Evolutionary conservation across 2,797 vertebrate species (phyloP), one percentile per base, ranked within the genome.

Genomic region (Gallinago nigripennis): DNA sequence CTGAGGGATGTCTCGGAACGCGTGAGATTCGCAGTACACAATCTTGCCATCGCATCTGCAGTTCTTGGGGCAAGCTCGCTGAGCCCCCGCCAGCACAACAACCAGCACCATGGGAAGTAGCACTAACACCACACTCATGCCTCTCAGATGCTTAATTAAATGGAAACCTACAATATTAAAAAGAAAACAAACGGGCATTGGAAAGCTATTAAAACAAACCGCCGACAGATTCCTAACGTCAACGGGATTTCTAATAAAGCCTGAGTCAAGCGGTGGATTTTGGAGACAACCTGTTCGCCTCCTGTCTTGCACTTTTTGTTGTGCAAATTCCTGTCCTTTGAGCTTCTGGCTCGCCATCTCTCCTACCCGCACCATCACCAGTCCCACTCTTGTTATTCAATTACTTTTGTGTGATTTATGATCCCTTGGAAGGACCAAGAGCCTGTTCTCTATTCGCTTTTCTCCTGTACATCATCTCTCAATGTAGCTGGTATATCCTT

Each of bases 31-130:
- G 39, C 99, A 99, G 98, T 99, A 99, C 72, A 99, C 99, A 89
- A 99, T 99, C 98, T 99, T 99, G 94, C 99, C 99, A 91, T 99
- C 99, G 57, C 99, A 99, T 96, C 99, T 98, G 97, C 99, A 99
- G 98, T 97, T 99, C 97, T 95, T 98, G 89, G 99, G 99, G 97
- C 99, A 99, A 88, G 99, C 98, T 88, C 99, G 98, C 98, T 99
- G 99, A 64, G 99, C 98, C 86, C 98, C 98, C 63, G 97, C 91
- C 18, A 98, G 98, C 97, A 97, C 96, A 16, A 97, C 98, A n/a
- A 98, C 95, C 95, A 99, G 98, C 97, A 97, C 95, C 43, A 94
- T 93, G 14, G 98, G 97, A 92, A 98, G 95, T 5, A 98, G 97
- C 93, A 97, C 92, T 37, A 97, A 94, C 88, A 96, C 96, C 97